phyloP scores from a whole-genome alignment of 2,888 invertebrate species.

The Hymenopus coronatus region DNA sequence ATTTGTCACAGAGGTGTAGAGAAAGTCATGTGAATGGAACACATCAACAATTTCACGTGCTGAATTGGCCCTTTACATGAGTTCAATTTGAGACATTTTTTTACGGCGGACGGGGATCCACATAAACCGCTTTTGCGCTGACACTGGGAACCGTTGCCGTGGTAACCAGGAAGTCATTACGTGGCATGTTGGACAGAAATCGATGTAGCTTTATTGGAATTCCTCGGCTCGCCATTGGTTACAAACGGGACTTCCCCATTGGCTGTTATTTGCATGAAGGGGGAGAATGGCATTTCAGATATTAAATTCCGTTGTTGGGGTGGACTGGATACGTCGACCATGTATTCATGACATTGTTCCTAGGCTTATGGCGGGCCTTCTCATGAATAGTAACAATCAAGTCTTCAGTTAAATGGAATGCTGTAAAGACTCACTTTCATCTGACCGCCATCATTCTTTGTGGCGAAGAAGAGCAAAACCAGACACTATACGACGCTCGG shows the following conservation, averaged over 20 bases:
- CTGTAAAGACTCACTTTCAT: too few relatives aligned
- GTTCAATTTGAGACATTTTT: too few relatives aligned
- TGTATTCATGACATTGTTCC: conserved; percentile 7
- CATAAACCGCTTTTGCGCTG: not conserved
- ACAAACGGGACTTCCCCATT: not conserved
- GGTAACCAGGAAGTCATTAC: not conserved
- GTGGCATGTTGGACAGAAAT: not conserved
- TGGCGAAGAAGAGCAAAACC: too few relatives aligned
- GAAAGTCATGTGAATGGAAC: too few relatives aligned
- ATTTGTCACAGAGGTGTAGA: too few relatives aligned
- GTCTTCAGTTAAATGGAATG: too few relatives aligned
- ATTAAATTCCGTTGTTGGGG: conserved; percentile 15
- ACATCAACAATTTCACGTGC: too few relatives aligned
- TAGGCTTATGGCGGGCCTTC: not conserved
- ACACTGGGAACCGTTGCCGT: not conserved
- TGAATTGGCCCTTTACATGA: too few relatives aligned
- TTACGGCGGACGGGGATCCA: too few relatives aligned
- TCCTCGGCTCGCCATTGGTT: conserved; percentile 1
- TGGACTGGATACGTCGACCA: not conserved
- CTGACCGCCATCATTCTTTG: too few relatives aligned
- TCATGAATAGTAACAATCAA: not conserved
- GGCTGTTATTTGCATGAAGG: conserved; percentile 13
- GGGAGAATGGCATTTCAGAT: conserved; percentile 15
- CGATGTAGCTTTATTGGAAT: conserved; percentile 14
- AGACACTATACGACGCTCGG: too few relatives aligned